Evolutionary conservation across 30 jellyfish, hydroid and myxozoan species (phyloP).

Genomic region (Cassiopea xamachana): DNA sequence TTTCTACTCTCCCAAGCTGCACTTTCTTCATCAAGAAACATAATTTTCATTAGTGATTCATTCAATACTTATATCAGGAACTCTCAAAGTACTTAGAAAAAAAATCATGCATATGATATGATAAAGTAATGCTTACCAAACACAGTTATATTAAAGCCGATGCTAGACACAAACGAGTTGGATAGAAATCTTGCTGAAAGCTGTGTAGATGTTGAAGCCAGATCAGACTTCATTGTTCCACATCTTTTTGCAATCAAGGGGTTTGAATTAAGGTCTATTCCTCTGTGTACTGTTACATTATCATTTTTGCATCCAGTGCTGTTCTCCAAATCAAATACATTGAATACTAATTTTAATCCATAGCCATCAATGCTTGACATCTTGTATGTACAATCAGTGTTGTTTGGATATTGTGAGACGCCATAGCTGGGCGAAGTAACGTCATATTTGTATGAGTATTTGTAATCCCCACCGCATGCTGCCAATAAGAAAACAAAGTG

Average conservation of each 20-base stretch:
- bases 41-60: no score
- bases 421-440: neutral
- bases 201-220: neutral
- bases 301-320: neutral
- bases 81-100: no score
- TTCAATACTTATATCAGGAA: no score
- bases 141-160: neutral
- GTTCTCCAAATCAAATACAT: neutral
- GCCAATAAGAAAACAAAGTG: neutral
- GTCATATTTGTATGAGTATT: neutral
- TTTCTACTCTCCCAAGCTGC: no score
- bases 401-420: neutral
- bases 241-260: neutral
- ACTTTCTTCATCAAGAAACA: no score
- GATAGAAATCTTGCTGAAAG: neutral
- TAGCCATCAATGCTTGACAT: neutral
- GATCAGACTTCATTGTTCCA: neutral
- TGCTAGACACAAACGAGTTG: neutral
- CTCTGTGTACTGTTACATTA: neutral
- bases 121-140: neutral
- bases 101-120: no score
- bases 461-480: neutral
- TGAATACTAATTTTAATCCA: neutral
- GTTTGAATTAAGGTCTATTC: neutral
- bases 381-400: neutral